Evolutionary conservation across 2,113 vertebrate species (phyloP).

Genomic region (Grus americana): DNA sequence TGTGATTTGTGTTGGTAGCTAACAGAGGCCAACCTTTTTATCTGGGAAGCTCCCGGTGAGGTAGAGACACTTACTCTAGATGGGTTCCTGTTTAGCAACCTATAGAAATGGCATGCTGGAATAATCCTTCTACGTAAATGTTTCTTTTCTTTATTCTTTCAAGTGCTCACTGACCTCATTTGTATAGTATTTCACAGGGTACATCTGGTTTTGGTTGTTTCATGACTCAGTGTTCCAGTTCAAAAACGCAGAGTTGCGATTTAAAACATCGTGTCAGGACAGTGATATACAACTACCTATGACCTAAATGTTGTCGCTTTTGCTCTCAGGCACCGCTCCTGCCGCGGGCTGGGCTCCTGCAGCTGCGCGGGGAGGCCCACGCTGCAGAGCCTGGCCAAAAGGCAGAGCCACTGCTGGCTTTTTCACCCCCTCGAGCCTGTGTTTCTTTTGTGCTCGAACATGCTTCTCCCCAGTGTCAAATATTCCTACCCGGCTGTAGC

Average conservation of each 20-base stretch:
- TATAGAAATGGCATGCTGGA: background rate
- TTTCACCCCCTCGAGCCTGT: fast-evolving
- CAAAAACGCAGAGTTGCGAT: background rate
- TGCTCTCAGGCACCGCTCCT: background rate
- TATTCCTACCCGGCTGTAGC: background rate
- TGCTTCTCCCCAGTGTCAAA: background rate
- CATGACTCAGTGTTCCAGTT: conserved; percentile 42
- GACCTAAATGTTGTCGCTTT: background rate
- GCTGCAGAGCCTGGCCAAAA: background rate
- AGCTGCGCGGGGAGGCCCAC: background rate
- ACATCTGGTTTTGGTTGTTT: conserved; percentile 66
- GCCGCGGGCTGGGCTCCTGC: background rate
- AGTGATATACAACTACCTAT: background rate
- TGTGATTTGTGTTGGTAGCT: background rate
- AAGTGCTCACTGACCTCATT: conserved; percentile 34
- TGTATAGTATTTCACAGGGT: conserved; percentile 28
- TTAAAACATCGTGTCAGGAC: background rate
- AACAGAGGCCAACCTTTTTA: background rate
- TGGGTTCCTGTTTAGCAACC: background rate
- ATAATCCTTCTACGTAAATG: conserved; percentile 16
- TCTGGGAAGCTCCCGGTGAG: background rate
- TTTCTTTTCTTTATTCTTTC: conserved; percentile 34
- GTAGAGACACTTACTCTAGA: background rate
- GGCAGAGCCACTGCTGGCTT: background rate
- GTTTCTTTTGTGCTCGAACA: background rate